Conservation (phyloP, 1,140 invertebrate species). For the Drosophila nasuta region DNA sequence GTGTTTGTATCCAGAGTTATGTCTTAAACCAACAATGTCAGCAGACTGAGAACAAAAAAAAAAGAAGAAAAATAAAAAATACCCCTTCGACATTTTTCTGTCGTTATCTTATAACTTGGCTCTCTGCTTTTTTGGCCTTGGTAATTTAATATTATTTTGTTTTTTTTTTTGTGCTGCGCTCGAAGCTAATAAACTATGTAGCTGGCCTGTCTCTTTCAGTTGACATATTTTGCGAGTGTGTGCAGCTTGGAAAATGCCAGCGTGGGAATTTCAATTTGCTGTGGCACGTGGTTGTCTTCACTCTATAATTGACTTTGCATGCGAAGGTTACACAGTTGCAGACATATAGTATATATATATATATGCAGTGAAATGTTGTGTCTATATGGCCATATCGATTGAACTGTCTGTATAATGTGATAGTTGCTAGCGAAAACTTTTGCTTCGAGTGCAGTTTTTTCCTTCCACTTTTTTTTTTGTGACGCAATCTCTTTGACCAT, state of each 20-base stretch:
- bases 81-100: conserved; percentile 49
- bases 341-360: conserved; percentile 3
- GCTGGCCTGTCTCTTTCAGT: background rate
- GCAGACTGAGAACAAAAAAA: conserved; percentile 15
- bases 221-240: conserved; percentile 2
- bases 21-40: conserved; percentile 70
- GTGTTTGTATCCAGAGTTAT: conserved; percentile 30
- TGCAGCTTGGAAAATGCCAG: conserved; percentile 32
- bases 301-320: conserved; percentile 52
- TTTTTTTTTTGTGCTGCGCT: conserved; percentile 22
- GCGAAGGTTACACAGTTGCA: conserved; percentile 23
- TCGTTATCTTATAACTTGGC: background rate
- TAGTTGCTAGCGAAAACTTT: conserved; percentile 13
- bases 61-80: background rate
- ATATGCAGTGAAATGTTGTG: background rate
- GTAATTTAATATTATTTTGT: conserved; percentile 54
- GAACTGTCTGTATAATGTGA: conserved; percentile 11
- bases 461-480: conserved; percentile 17
- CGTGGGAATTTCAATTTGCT: conserved; percentile 72
- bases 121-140: conserved; percentile 31
- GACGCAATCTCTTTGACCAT: conserved; percentile 52
- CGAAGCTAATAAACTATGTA: conserved; percentile 37
- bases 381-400: conserved; percentile 49
- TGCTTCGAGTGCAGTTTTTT: conserved; percentile 13
- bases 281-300: conserved; percentile 50